phyloP scores from a whole-genome alignment of 1,140 invertebrate genomes.

The Camponotus vicinus region DNA sequence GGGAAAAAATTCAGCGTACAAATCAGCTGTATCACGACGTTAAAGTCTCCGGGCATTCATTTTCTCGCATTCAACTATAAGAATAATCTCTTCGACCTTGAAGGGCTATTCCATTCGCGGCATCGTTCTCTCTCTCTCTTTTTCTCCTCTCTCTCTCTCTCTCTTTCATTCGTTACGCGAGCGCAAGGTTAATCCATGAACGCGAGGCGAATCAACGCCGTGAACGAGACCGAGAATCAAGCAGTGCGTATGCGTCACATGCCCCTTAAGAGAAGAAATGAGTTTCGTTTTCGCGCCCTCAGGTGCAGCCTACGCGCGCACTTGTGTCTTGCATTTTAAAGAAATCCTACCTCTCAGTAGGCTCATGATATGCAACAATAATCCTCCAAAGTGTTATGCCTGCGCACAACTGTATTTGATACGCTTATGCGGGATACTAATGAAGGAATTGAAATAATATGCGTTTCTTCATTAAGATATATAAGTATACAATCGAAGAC shows the following conservation, averaged over 20 bases:
- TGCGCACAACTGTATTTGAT: not conserved
- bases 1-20: not conserved
- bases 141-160: constrained; percentile 38
- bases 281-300: constrained; percentile 61
- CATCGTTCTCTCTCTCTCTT: constrained; percentile 26
- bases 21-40: not conserved
- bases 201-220: constrained; percentile 63
- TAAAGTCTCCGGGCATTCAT: constrained; percentile 18
- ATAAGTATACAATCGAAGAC: not conserved
- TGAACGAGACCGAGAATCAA: constrained; percentile 57
- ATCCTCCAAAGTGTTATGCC: constrained; percentile 17
- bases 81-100: constrained; percentile 61
- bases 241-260: constrained; percentile 37
- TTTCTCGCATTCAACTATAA: constrained; percentile 59
- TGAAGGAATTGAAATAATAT: not conserved
- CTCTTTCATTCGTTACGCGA: constrained; percentile 48
- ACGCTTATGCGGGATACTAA: not conserved
- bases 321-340: constrained; percentile 38
- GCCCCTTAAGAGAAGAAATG: constrained; percentile 59
- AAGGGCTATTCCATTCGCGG: constrained; percentile 47
- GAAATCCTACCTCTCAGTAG: constrained; percentile 2
- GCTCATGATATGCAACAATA: constrained; percentile 22
- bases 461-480: not conserved
- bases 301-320: not conserved
- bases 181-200: constrained; percentile 38